These are phyloP conservation scores for Scortum barcoo DNA, from an alignment of 2,113 vertebrate species.

Conservation along the genomic window DNA sequence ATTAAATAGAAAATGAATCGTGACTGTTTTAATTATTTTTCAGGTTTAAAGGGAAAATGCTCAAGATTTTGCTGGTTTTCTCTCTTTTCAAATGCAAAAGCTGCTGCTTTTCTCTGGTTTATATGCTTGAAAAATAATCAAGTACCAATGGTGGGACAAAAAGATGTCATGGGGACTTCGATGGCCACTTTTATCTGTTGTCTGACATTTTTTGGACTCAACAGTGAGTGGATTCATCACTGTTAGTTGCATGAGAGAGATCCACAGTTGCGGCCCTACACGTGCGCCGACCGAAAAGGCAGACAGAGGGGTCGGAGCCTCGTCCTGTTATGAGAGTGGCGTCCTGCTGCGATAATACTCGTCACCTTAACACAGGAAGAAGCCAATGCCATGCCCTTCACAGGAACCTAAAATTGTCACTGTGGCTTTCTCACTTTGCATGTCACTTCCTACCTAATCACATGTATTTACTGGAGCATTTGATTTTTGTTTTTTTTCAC, in stretches of 20 bases:
- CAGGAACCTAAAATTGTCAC: slow-evolving; percentile 28
- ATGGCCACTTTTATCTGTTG: not conserved
- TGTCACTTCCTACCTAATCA: slow-evolving; percentile 30
- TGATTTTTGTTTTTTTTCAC: not conserved
- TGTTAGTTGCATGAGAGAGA: not conserved
- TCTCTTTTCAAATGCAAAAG: not conserved
- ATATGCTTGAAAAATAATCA: too few relatives aligned
- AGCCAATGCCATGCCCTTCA: slow-evolving; percentile 61
- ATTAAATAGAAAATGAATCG: too few relatives aligned
- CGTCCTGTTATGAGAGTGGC: slow-evolving; percentile 26
- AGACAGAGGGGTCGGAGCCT: slow-evolving; percentile 18
- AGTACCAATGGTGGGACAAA: not conserved
- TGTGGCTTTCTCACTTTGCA: slow-evolving; percentile 7
- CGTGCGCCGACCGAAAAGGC: slow-evolving; percentile 23
- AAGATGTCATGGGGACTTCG: not conserved
- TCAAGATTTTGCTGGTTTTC: too few relatives aligned
- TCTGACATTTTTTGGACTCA: not conserved
- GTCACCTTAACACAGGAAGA: slow-evolving; percentile 71
- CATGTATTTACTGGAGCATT: not conserved
- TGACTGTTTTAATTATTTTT: not conserved
- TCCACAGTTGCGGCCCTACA: not conserved
- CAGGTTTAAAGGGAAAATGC: not conserved
- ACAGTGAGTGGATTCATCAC: not conserved
- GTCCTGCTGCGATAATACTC: slow-evolving; percentile 53
- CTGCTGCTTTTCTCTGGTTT: not conserved